Percentiles rank a stretch among this genome's conserved stretches.
These are phyloP conservation scores for Agelaius tricolor DNA, from an alignment of 2,113 vertebrate genomes.

Conservation along the genomic window DNA sequence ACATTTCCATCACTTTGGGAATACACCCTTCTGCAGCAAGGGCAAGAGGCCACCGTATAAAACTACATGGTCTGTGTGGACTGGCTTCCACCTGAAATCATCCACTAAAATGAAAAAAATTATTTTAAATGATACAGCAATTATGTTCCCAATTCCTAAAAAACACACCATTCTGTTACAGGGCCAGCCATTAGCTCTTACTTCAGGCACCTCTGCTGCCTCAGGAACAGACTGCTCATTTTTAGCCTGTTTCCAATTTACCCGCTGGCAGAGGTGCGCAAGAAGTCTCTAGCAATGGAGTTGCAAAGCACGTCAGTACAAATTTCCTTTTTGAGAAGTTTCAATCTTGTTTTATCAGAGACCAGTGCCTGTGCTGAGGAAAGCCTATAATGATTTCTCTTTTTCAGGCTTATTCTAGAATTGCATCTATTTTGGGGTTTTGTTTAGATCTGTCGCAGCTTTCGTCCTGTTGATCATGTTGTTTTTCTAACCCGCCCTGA, in stretches of 20 bases:
- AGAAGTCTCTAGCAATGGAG: not conserved
- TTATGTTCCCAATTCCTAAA: not conserved
- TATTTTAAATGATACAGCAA: not conserved
- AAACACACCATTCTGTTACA: not conserved
- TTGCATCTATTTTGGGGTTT: slow-evolving; percentile 66
- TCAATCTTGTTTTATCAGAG: slow-evolving; percentile 52
- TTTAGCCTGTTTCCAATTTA: slow-evolving; percentile 23
- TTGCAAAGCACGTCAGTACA: not conserved
- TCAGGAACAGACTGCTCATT: not conserved
- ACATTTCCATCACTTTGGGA: not conserved
- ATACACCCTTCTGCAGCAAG: not conserved
- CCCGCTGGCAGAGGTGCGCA: not conserved
- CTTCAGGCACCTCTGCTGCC: not conserved
- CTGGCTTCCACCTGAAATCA: not conserved
- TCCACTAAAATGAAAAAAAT: not conserved
- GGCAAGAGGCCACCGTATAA: not conserved
- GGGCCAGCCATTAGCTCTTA: not conserved
- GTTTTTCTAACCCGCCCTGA: slow-evolving; percentile 71
- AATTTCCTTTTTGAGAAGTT: slow-evolving; percentile 47
- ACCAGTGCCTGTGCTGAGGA: slow-evolving; percentile 4
- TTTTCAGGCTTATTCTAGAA: slow-evolving; percentile 60
- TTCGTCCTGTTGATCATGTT: slow-evolving; percentile 64
- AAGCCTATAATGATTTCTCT: slow-evolving; percentile 57
- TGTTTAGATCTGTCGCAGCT: slow-evolving; percentile 65
- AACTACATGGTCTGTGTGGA: fast-evolving